Base-by-base conservation (phyloP, 37 sponge, comb jelly and placozoan species). In the Amphimedon queenslandica region DNA sequence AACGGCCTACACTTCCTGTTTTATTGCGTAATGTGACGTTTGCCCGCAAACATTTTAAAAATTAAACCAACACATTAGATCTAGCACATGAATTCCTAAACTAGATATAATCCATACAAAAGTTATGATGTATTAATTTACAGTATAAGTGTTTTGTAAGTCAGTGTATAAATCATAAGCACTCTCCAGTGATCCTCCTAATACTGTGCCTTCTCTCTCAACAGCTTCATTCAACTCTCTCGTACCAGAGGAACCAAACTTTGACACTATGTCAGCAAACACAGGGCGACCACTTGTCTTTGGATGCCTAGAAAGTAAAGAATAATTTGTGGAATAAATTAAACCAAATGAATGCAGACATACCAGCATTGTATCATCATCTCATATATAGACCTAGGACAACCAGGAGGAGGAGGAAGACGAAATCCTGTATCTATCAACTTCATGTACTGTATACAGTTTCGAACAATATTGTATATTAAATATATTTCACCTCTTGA, bases 141-240 rank as follows among this genome's bases (percentile, higher is more conserved):
- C n/a, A n/a, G 55, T 55, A 55, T 88, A 88, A 30, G 56, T 60
- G 3, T 43, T 33, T 67, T 88, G 88, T n/a, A 88, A 60, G 37
- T 73, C 76, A 4, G 37, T 16, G 75, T 82, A 82, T 38, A 88
- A 80, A 39, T 67, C 27, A 4, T 29, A 29, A 31, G 75, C 83
- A n/a, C 66, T 37, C 21, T 77, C 70, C 43, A 88, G 70, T 16
- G 79, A 79, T 61, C 70, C 75, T 24, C 89, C 89, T 0, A 88
- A 53, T 24, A 55, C 4, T 1, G 47, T 68, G 36, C 55, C 13
- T 13, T 8, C 13, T 8, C 13, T 13, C 13, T 47, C 5, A 25
- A 6, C 28, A 60, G 23, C 27, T 57, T 23, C 6, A 29, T 58
- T 4, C 29, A 82, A 39, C 13, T 68, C 32, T 23, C 27, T 25